phyloP scores from a whole-genome alignment of 2,797 vertebrate species.

The Dicrostonyx torquatus region DNA sequence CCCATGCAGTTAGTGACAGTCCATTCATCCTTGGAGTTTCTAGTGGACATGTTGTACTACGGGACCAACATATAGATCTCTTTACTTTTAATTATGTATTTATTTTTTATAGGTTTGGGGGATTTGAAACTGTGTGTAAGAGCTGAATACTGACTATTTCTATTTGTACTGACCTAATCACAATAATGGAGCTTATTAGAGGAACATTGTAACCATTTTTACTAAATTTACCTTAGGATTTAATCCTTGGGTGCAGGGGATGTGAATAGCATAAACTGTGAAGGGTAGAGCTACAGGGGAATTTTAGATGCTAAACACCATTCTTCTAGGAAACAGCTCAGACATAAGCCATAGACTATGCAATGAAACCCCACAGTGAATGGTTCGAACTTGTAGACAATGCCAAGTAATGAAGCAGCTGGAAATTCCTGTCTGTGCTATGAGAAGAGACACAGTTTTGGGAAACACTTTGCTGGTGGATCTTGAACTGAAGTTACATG shows the following conservation, averaged over 20 bases:
- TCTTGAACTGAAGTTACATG: background rate
- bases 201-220: background rate
- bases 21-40: slow-evolving; percentile 23
- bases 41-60: background rate
- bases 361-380: background rate
- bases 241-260: background rate
- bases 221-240: background rate
- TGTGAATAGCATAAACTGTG: background rate
- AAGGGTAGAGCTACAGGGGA: slow-evolving; percentile 10
- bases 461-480: background rate
- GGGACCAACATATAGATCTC: background rate
- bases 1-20: background rate
- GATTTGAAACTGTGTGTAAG: slow-evolving; percentile 6
- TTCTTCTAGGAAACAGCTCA: background rate
- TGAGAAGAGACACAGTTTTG: background rate
- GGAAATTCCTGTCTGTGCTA: background rate
- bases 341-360: slow-evolving; percentile 21
- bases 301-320: background rate
- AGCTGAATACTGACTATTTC: background rate
- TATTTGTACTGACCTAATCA: slow-evolving; percentile 18
- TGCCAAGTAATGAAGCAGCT: background rate
- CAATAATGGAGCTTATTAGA: slow-evolving; percentile 48
- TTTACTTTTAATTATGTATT: background rate
- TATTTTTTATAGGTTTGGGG: background rate
- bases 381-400: slow-evolving; percentile 1